phyloP scores from a whole-genome alignment of 2,113 vertebrate species.

The Grantiella picta region DNA sequence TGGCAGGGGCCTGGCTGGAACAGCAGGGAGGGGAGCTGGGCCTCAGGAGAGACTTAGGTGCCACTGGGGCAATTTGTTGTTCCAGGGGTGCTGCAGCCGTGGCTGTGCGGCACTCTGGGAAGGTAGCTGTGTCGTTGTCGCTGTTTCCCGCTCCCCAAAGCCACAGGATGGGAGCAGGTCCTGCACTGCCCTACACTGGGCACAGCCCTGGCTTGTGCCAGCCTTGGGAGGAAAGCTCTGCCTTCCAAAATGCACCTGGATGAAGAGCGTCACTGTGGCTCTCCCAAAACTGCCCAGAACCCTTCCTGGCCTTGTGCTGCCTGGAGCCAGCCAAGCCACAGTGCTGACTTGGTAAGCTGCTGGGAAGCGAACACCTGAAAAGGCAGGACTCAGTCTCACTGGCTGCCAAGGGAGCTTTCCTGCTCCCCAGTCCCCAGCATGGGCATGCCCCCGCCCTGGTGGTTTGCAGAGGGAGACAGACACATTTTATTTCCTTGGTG shows the following conservation, averaged over 20 bases:
- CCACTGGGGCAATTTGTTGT: neutral
- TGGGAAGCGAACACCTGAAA: rapidly evolving
- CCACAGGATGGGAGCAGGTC: neutral
- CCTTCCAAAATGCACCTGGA: rapidly evolving
- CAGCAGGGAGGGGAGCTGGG: neutral
- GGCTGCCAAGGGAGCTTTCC: neutral
- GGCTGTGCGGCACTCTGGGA: rapidly evolving
- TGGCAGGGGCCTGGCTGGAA: neutral
- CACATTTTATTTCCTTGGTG: neutral
- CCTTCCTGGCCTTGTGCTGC: neutral
- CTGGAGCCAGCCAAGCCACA: rapidly evolving
- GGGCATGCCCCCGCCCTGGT: neutral
- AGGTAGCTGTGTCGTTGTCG: neutral
- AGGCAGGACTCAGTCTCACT: neutral
- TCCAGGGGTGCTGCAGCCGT: neutral
- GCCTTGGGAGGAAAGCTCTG: neutral
- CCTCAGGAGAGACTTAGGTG: rapidly evolving
- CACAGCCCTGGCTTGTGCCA: rapidly evolving
- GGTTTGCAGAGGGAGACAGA: neutral
- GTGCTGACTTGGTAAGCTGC: rapidly evolving
- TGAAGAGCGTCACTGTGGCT: neutral
- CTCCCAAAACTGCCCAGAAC: neutral
- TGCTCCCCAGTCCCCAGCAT: neutral
- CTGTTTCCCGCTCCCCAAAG: rapidly evolving
- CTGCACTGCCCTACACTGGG: too few relatives aligned